Conservation (phyloP, 2,113 vertebrate genomes). For the Brachypteracias leptosomus region DNA sequence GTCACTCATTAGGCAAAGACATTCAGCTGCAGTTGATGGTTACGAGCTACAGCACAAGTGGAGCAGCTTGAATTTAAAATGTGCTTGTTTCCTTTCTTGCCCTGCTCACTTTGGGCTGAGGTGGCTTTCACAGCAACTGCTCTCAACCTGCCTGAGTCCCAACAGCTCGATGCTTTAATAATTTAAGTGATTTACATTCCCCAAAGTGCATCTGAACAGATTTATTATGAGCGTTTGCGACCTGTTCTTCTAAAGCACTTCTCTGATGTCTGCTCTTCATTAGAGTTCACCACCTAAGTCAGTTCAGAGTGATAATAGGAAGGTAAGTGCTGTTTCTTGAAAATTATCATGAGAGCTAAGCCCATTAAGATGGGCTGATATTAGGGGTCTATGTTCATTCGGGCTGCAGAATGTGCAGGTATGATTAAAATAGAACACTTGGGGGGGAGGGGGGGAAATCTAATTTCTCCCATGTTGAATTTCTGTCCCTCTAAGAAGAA, state of each 20-base stretch:
- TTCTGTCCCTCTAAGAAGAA: background rate
- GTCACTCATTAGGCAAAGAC: background rate
- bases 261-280: background rate
- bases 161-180: conserved; percentile 62
- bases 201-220: conserved; percentile 30
- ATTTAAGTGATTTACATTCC: conserved; percentile 68
- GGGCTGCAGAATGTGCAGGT: background rate
- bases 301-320: background rate
- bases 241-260: conserved; percentile 9
- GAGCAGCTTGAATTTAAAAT: conserved; percentile 45
- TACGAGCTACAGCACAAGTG: background rate
- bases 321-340: background rate
- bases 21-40: conserved; percentile 1
- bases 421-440: background rate
- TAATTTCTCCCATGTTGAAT: background rate
- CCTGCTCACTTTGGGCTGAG: background rate
- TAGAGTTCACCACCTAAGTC: background rate
- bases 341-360: background rate
- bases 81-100: background rate
- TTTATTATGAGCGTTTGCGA: conserved; percentile 35
- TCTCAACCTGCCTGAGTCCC: conserved; percentile 31
- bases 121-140: conserved; percentile 15
- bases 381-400: background rate
- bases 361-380: background rate
- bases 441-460: accelerated